Base-by-base conservation (phyloP, 2,797 vertebrate genomes). In the Gymnoscopelus braueri region DNA sequence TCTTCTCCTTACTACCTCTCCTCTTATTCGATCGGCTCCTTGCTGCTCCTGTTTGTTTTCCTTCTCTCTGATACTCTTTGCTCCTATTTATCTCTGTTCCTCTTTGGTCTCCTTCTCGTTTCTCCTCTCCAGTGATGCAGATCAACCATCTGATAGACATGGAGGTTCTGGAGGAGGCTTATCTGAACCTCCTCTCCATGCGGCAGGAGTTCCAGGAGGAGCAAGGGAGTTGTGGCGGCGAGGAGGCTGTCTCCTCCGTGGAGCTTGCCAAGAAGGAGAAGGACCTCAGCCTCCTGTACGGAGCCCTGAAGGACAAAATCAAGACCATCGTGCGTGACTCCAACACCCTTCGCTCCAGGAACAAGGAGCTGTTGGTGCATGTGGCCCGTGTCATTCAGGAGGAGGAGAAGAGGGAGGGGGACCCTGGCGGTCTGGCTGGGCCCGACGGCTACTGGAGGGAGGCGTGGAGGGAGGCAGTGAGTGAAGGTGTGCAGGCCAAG, bases 221-320 rank as follows among this genome's bases (percentile, higher is more conserved):
- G 48, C 47, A 3, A 47, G 49, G 88, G 14, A 71, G 65, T 0
- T 66, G 69, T 7, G 83, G 77, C 24, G 73, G 85, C 8, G 74
- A 84, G 0, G 60, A 44, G 39, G 39, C 39, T 44, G 39, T 81
- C 29, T 90, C 89, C 0, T 63, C 89, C 8, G 83, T 92, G 14
- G 93, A 92, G 62, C 81, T 93, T 24, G 80, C 68, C 10, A 91
- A 89, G 48, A 95, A 94, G 69, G 92, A 92, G 75, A 96, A 90
- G 82, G 97, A 99, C 9, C 75, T 98, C 58, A 89, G 80, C 78
- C 87, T 97, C 51, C 95, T 97, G 14, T 96, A 96, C 29, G 79
- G 77, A 0, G 83, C 82, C 0, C 83, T 99, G 64, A 85, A 72
- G 0, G 78, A 84, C 0, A 87, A 89, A 29, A 72, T 97, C 5